Percentiles rank a stretch among this genome's conserved stretches.
These are phyloP conservation scores for Ephydatia muelleri DNA, from an alignment of 37 sponge, comb jelly and placozoan species.

Conservation along the genomic window DNA sequence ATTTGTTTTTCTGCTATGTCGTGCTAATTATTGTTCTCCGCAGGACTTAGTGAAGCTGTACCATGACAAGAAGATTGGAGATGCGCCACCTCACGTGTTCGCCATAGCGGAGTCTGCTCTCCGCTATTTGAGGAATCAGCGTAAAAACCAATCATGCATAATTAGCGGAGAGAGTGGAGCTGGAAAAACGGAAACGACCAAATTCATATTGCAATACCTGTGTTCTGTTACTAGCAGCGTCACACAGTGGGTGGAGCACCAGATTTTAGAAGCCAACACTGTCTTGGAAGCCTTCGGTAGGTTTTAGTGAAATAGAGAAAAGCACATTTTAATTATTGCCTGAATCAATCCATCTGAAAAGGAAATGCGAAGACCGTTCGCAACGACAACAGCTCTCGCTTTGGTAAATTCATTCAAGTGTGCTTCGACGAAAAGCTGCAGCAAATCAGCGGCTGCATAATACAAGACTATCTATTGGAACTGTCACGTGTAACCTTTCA, in stretches of 20 bases:
- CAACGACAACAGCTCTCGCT: constrained; percentile 94
- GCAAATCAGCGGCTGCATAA: constrained; percentile 93
- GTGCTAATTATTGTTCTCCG: constrained; percentile 1
- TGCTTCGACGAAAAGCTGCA: constrained; percentile 79
- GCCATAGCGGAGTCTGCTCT: constrained; percentile 90
- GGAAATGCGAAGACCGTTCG: constrained; percentile 95
- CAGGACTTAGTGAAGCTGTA: constrained; percentile 80
- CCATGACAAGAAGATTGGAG: constrained; percentile 75
- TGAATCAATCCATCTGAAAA: not conserved
- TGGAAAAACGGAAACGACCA: constrained; percentile 97
- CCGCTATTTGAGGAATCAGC: constrained; percentile 57
- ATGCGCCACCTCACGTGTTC: constrained; percentile 91
- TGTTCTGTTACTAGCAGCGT: constrained; percentile 87
- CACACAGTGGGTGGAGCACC: constrained; percentile 89
- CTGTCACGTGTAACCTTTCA: constrained; percentile 89
- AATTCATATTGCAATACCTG: constrained; percentile 94
- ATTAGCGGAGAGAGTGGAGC: constrained; percentile 97
- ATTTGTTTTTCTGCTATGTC: not conserved
- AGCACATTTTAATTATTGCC: not conserved
- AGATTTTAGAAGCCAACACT: constrained; percentile 94
- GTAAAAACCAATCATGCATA: constrained; percentile 89
- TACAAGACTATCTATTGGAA: constrained; percentile 93
- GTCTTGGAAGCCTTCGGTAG: constrained; percentile 94
- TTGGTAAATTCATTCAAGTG: constrained; percentile 96
- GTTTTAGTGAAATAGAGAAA: not conserved